Base-by-base conservation (phyloP, 1,140 invertebrate genomes). In the Amphibalanus amphitrite region DNA sequence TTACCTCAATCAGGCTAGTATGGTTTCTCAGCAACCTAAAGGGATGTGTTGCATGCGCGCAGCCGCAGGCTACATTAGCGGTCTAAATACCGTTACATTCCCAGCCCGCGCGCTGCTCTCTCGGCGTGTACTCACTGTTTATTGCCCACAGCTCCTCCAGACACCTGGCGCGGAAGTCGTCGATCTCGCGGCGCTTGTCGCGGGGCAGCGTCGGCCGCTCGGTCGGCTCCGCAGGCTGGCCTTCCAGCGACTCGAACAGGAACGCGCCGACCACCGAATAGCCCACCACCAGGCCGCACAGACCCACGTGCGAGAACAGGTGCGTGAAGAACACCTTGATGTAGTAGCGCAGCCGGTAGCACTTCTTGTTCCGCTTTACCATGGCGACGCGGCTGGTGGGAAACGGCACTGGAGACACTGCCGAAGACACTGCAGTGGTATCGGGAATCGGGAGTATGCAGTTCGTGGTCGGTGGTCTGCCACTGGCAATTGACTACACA, bases 251-350 rank as follows among this genome's bases (percentile, higher is more conserved):
- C 72, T 81, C 80, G 76, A 87, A 87, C 67, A 87, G 81, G 70
- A 86, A 81, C 10, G 86, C 86, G 10, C 86, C 86, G 8, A 85
- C 76, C 69, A 87, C 81, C 3, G 85, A 83, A 76, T 87, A 88
- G n/a, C 81, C 82, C 1, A 86, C 84, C n/a, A 88, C 86, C 13
- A 86, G 75, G 10, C 81, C 81, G 74, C 84, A 86, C 23, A 87
- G 79, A 6, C 86, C 86, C 30, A 87, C 82, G 76, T 86, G 85
- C 4, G 85, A 86, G 75, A 87, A 86, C 25, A 87, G 73, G 73
- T 81, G 79, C 38, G 82, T 80, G 29, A 82, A 72, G 15, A 76
- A 70, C 29, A 73, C 65, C 67, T 76, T 76, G 1, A 75, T 47
- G 67, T 40, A 72, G 47, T 59, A 59, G 6, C 47, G 47, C 47